phyloP scores from a whole-genome alignment of 2,797 vertebrate genomes.

The Darevskia nairensis region DNA sequence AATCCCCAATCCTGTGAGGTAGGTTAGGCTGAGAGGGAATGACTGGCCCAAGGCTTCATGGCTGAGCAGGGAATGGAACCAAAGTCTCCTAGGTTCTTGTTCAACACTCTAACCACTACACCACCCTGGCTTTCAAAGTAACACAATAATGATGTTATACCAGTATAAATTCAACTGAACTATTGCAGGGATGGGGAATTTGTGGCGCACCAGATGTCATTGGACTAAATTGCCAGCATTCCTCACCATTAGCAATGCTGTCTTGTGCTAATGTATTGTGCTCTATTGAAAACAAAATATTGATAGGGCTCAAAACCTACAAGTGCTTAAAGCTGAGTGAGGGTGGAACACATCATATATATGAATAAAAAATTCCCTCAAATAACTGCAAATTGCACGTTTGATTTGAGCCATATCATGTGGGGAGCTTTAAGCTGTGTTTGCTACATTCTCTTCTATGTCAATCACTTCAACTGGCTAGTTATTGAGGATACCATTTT shows the following conservation, averaged over 20 bases:
- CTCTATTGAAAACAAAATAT: background rate
- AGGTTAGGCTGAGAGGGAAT: too few relatives aligned
- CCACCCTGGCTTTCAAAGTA: too few relatives aligned
- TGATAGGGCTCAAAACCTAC: background rate
- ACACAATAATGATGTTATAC: background rate
- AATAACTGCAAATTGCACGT: background rate
- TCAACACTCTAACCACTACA: too few relatives aligned
- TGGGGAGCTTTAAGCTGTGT: background rate
- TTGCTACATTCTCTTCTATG: background rate
- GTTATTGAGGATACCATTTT: background rate
- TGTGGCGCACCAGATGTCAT: too few relatives aligned
- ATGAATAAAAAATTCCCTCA: background rate
- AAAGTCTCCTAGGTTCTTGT: too few relatives aligned
- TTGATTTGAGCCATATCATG: background rate
- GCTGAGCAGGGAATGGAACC: too few relatives aligned
- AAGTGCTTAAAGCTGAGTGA: background rate
- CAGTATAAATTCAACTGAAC: background rate
- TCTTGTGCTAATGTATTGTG: background rate
- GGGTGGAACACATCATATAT: background rate
- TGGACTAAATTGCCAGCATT: too few relatives aligned
- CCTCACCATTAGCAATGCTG: too few relatives aligned
- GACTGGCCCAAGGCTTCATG: too few relatives aligned
- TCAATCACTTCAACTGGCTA: too few relatives aligned
- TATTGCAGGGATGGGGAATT: too few relatives aligned
- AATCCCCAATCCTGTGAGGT: too few relatives aligned